Evolutionary conservation across 1,140 invertebrate genomes (phyloP).

Genomic region (Triops longicaudatus): DNA sequence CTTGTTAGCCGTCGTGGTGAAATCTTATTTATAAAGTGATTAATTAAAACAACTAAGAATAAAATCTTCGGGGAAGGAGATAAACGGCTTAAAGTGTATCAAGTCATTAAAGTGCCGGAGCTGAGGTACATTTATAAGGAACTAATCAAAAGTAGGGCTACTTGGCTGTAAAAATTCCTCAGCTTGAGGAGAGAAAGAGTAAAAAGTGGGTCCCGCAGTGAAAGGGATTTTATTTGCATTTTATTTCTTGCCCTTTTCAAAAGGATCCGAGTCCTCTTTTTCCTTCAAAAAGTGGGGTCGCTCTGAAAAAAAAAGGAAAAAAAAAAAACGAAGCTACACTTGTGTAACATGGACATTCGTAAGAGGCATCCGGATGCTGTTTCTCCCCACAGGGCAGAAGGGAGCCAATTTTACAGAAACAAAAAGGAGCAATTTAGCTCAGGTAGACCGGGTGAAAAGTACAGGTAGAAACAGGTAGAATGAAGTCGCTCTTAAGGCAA

Average conservation of each 20-base stretch:
- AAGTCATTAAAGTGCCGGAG: neutral
- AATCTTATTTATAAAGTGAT: no score
- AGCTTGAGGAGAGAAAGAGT: neutral
- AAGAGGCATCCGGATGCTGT: neutral
- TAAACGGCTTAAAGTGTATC: no score
- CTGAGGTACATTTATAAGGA: neutral
- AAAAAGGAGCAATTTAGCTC: neutral
- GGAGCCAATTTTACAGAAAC: neutral
- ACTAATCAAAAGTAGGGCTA: neutral
- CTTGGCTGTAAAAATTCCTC: neutral
- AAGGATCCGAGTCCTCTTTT: neutral
- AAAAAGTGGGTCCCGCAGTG: neutral
- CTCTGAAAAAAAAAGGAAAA: neutral
- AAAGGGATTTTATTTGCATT: neutral
- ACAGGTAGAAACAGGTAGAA: no score
- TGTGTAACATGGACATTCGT: neutral
- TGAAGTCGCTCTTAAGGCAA: no score
- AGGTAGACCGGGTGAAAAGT: neutral
- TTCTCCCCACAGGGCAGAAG: neutral
- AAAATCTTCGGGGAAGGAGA: no score
- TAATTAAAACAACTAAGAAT: no score
- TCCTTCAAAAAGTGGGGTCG: neutral
- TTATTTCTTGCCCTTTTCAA: neutral
- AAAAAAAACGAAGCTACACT: neutral
- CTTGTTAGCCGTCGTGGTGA: no score